These are phyloP conservation scores for Platerodrilus igneus DNA, from an alignment of 2,888 invertebrate genomes.

Conservation along the genomic window DNA sequence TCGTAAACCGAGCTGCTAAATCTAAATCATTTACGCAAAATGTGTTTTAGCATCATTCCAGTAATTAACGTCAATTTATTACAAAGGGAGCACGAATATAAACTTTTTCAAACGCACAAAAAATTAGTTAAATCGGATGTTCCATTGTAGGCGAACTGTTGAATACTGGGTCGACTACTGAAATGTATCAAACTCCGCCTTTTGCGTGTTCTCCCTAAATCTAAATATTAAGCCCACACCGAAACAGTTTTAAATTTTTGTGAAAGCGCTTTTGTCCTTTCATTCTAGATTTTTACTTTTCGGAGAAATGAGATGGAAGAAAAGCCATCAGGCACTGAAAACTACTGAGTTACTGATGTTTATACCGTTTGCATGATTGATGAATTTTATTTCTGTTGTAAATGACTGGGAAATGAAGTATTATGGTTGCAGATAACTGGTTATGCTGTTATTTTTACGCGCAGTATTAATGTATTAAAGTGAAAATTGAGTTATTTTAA, in stretches of 20 bases:
- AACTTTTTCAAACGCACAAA: conserved; percentile 7
- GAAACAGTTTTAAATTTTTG: conserved; percentile 20
- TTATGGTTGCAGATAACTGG: conserved; percentile 14
- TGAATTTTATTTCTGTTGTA: conserved; percentile 22
- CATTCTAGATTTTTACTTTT: conserved; percentile 9
- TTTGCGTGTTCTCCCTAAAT: conserved; percentile 28
- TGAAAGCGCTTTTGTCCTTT: conserved; percentile 17
- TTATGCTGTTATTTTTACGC: too few relatives aligned
- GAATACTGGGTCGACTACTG: conserved; percentile 21
- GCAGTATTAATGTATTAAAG: too few relatives aligned
- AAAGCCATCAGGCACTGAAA: conserved; percentile 14
- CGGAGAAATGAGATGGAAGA: conserved; percentile 13
- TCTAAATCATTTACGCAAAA: conserved; percentile 17
- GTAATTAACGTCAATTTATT: conserved; percentile 14
- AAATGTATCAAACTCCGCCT: conserved; percentile 27
- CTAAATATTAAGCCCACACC: conserved; percentile 24
- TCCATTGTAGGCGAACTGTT: conserved; percentile 17
- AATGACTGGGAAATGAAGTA: conserved; percentile 21
- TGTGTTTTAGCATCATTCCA: conserved; percentile 14
- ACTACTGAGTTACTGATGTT: conserved; percentile 15
- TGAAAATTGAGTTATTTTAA: too few relatives aligned
- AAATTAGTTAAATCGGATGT: conserved; percentile 16
- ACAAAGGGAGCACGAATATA: background rate
- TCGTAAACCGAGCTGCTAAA: too few relatives aligned
- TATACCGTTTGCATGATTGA: conserved; percentile 21